These are phyloP conservation scores for Pseudopipra pipra DNA, from an alignment of 2,113 vertebrate genomes.

Conservation along the genomic window DNA sequence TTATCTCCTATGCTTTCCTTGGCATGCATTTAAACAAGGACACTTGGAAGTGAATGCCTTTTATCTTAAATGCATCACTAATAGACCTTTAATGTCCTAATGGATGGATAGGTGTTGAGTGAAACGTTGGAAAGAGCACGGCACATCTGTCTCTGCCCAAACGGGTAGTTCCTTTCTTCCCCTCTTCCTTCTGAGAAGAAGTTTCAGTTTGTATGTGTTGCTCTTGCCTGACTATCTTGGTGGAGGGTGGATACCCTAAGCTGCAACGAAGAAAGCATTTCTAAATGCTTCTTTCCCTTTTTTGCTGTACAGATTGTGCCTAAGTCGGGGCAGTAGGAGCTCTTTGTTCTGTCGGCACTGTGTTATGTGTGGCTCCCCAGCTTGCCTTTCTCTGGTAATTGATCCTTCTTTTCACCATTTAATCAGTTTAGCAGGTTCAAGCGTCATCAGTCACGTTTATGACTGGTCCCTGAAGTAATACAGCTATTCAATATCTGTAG, in stretches of 20 bases:
- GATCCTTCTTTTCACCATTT: conserved; percentile 5
- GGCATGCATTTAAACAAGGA: background rate
- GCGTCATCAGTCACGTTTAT: background rate
- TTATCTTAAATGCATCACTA: background rate
- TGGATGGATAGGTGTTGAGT: background rate
- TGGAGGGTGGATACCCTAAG: background rate
- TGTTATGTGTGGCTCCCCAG: background rate
- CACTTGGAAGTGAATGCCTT: background rate
- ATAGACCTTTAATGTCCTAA: background rate
- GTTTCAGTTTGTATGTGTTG: background rate
- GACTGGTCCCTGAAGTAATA: background rate
- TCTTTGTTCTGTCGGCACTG: background rate
- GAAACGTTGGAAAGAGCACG: background rate
- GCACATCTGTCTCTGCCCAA: background rate
- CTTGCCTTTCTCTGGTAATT: background rate
- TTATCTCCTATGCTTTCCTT: background rate
- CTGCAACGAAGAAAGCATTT: background rate
- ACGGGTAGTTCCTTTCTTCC: background rate
- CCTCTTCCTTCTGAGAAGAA: background rate
- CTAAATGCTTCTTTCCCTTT: background rate
- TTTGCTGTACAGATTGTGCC: no score
- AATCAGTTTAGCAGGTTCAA: conserved; percentile 19
- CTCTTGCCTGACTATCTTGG: background rate
- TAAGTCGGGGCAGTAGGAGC: background rate
- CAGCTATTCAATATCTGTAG: background rate